These are phyloP conservation scores for Catharus fuscescens DNA, from an alignment of 2,113 vertebrate genomes.

Conservation along the genomic window DNA sequence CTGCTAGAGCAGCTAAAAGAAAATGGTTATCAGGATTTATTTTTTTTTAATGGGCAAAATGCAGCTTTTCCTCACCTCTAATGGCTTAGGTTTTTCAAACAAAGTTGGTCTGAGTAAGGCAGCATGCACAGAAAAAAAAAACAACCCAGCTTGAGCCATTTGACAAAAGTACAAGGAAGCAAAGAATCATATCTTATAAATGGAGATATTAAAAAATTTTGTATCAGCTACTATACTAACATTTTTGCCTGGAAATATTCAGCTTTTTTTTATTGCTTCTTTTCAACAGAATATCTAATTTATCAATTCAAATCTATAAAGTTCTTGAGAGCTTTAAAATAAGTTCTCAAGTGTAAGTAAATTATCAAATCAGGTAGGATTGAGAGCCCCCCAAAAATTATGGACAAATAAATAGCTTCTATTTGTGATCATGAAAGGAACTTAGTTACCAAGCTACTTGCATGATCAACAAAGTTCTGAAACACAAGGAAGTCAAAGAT, in stretches of 20 bases:
- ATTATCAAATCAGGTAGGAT: neutral
- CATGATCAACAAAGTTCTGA: neutral
- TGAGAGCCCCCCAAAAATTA: neutral
- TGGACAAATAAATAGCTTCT: neutral
- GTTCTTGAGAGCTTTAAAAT: neutral
- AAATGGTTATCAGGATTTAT: neutral
- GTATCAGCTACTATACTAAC: neutral
- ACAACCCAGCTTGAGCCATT: neutral
- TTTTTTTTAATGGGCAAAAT: neutral
- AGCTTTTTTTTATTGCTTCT: neutral
- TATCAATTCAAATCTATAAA: neutral
- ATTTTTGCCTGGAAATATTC: neutral
- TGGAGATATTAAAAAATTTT: neutral
- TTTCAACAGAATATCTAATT: neutral
- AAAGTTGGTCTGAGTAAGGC: neutral
- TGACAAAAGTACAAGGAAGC: neutral
- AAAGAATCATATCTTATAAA: neutral
- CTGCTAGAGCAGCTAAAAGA: neutral
- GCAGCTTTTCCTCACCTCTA: conserved; percentile 8
- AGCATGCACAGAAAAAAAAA: neutral
- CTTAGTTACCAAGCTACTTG: neutral
- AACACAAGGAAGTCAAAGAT: neutral
- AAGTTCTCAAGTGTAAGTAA: neutral
- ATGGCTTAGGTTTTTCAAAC: conserved; percentile 10
- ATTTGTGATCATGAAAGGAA: neutral